Base-by-base conservation (phyloP, 2,888 invertebrate species). In the Microdon myrmicae region DNA sequence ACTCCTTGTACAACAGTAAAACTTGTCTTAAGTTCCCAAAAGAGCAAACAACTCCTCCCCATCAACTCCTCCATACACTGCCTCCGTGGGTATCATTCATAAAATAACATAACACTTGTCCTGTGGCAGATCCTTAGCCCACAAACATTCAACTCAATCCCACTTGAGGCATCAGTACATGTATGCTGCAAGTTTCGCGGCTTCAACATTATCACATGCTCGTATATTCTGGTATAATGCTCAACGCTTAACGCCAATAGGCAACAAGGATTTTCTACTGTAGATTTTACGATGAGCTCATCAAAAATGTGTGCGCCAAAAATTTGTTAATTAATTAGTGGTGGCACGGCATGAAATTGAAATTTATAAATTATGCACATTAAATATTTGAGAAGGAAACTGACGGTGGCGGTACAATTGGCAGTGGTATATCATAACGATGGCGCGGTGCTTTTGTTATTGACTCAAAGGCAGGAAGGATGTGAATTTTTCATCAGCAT, bases 301-400 rank as follows among this genome's bases (percentile, higher is more conserved):
- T 67, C 67, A 68, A 67, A 68, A 66, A 54, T 67, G 48, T 67
- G 47, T 45, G 49, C 68, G 67, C 67, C 68, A 66, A 67, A 68
- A 68, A 67, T 68, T 68, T 59, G 66, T 59, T 68, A 68, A 68
- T 68, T 68, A 68, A 68, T 68, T 68, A 68, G 68, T 53, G 67
- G 47, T 39, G 55, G 23, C 29, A 43, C 29, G 39, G 29, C 45
- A 41, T 47, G 37, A 58, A 58, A 64, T 58, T 64, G 64, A 64
- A 64, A 64, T 64, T 64, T 64, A 58, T 64, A 64, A 64, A 51
- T 64, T 64, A 64, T 64, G 64, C 64, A 64, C 58, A 47, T 58
- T 64, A 64, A 64, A 58, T 58, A 58, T 64, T 64, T 58, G 58
- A 47, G 35, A 51, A 64, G 32, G 41, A 45, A 49, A 34, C 32